Percentiles rank a stretch among this genome's conserved stretches.
These are phyloP conservation scores for Sapayoa aenigma DNA, from an alignment of 2,113 vertebrate genomes.

Conservation along the genomic window DNA sequence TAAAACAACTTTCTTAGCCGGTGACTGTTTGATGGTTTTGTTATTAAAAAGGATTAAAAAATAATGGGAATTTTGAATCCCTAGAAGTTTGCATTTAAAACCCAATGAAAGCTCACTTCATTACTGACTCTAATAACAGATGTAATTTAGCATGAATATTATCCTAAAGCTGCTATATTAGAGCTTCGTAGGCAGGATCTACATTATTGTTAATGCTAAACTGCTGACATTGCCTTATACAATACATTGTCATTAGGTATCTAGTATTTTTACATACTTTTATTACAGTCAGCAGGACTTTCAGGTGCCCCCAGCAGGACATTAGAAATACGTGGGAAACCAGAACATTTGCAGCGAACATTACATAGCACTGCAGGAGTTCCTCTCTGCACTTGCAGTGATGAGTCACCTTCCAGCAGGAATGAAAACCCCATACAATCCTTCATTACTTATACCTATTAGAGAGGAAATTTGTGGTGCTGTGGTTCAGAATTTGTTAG, in stretches of 20 bases:
- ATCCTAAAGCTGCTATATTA: not conserved
- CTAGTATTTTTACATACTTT: conserved; percentile 29
- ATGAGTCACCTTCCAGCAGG: not conserved
- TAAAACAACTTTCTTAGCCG: not conserved
- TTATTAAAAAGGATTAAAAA: conserved; percentile 49
- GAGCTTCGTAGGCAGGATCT: not conserved
- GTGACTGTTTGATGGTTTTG: not conserved
- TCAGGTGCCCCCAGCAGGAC: not conserved
- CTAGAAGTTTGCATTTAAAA: conserved; percentile 19
- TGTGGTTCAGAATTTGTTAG: not conserved
- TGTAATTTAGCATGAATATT: not conserved
- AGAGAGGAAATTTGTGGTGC: not conserved
- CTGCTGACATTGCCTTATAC: not conserved
- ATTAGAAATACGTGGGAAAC: not conserved
- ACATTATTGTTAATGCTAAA: not conserved
- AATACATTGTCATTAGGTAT: not conserved
- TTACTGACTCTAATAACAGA: conserved; percentile 7
- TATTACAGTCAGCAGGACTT: conserved; percentile 45
- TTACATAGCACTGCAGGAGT: not conserved
- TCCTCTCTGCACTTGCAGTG: not conserved
- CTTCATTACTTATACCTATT: not conserved
- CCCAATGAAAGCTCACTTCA: not conserved
- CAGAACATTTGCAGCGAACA: not conserved
- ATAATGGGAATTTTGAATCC: conserved; percentile 16
- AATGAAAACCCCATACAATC: not conserved